A percentile compares a stretch with the other conserved stretches of the same genome.
These are phyloP conservation scores for Cydia strobilella DNA, from an alignment of 1,140 invertebrate species.

Conservation along the genomic window DNA sequence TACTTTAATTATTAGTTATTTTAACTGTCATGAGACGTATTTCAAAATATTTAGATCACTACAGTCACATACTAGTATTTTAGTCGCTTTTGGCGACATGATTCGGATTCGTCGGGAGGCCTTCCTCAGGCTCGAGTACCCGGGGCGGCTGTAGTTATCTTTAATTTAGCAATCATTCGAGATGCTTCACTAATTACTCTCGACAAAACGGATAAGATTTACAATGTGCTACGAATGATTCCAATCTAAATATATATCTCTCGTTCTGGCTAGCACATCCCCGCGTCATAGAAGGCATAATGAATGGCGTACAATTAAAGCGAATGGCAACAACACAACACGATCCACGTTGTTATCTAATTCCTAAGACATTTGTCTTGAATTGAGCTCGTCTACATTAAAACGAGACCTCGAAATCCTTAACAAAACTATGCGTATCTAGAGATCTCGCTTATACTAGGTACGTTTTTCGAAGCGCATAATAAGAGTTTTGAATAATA, in stretches of 20 bases:
- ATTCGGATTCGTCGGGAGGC: too few species aligned
- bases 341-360: not conserved
- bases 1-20: too few species aligned
- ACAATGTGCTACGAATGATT: not conserved
- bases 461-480: not conserved
- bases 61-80: too few species aligned
- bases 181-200: not conserved
- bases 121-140: too few species aligned
- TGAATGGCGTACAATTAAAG: conserved; percentile 23
- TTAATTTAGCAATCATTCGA: too few species aligned
- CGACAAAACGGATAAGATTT: not conserved
- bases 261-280: conserved; percentile 13
- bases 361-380: not conserved
- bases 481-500: not conserved
- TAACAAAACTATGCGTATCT: not conserved
- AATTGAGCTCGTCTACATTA: not conserved
- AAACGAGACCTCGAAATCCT: not conserved
- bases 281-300: conserved; percentile 22
- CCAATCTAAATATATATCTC: not conserved
- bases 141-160: too few species aligned
- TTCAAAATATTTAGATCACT: too few species aligned
- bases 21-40: too few species aligned
- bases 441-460: not conserved
- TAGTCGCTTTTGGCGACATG: too few species aligned
- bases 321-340: conserved; percentile 23